Evolutionary conservation across 2,888 invertebrate species (phyloP).

Genomic region (Galerucella nymphaeae): DNA sequence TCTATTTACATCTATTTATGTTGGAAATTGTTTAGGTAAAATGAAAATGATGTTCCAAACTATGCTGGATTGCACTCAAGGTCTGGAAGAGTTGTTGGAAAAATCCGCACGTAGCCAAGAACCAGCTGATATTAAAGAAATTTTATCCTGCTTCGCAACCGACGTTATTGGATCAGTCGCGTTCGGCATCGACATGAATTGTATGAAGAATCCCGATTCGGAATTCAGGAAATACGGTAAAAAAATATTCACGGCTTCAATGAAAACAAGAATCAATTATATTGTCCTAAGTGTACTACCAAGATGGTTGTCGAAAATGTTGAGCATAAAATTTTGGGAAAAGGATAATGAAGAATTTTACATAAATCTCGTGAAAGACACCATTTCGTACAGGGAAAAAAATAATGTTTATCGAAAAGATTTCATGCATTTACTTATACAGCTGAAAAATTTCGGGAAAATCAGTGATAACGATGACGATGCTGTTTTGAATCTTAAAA

Average conservation of each 20-base stretch:
- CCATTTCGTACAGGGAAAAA: slow-evolving; percentile 55
- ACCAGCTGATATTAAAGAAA: slow-evolving; percentile 59
- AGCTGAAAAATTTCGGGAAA: slow-evolving; percentile 59
- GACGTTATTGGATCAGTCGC: slow-evolving; percentile 70
- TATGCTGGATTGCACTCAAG: slow-evolving; percentile 65
- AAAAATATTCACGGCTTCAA: slow-evolving; percentile 39
- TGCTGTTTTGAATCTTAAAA: slow-evolving; percentile 21
- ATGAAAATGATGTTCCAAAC: slow-evolving; percentile 74
- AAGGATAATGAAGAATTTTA: slow-evolving; percentile 42
- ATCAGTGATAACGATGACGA: slow-evolving; percentile 44
- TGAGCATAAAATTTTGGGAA: slow-evolving; percentile 15
- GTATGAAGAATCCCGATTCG: slow-evolving; percentile 66
- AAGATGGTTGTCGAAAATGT: neutral
- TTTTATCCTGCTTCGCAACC: slow-evolving; percentile 69
- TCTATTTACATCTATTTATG: no score
- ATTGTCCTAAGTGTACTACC: neutral
- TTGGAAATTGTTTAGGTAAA: slow-evolving; percentile 61
- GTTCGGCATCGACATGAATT: slow-evolving; percentile 70
- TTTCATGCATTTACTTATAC: slow-evolving; percentile 66
- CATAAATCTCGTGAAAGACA: slow-evolving; percentile 58
- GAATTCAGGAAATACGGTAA: slow-evolving; percentile 61
- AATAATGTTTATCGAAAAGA: slow-evolving; percentile 63
- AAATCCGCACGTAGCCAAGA: slow-evolving; percentile 36
- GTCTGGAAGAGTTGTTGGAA: slow-evolving; percentile 41
- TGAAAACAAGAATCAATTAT: neutral